A percentile compares a stretch with the other conserved stretches of the same genome.
These are phyloP conservation scores for Cephus pygmeus DNA, from an alignment of 2,888 invertebrate species.

Conservation along the genomic window DNA sequence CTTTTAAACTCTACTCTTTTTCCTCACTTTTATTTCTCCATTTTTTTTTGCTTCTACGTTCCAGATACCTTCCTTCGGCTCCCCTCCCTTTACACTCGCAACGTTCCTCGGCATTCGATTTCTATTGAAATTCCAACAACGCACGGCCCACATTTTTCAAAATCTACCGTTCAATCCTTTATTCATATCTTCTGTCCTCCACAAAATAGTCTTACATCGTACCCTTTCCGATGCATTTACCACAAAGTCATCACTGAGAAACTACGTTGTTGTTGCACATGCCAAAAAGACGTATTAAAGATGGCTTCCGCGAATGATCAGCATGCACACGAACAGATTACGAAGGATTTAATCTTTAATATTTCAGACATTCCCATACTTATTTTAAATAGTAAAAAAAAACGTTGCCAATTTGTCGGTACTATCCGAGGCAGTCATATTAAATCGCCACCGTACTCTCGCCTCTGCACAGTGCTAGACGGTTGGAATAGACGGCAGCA, in stretches of 20 bases:
- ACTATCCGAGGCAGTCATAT: background rate
- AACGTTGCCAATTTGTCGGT: background rate
- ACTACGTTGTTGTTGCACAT: background rate
- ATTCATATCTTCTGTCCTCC: background rate
- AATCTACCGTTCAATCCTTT: background rate
- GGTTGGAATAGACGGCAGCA: background rate
- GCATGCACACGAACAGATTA: background rate
- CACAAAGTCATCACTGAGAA: background rate
- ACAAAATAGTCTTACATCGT: background rate
- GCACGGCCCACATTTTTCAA: background rate
- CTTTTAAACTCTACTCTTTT: background rate
- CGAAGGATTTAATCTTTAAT: background rate
- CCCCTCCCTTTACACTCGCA: background rate
- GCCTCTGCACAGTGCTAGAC: background rate
- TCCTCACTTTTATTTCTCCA: background rate
- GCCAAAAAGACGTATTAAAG: background rate
- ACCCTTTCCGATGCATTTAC: background rate
- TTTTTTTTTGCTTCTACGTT: background rate
- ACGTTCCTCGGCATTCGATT: slow-evolving; percentile 7
- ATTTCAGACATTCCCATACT: background rate
- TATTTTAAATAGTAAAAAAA: background rate
- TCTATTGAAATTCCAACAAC: slow-evolving; percentile 15
- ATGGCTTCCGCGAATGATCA: too few species aligned
- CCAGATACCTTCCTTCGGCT: background rate
- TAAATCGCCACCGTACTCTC: background rate